Conservation (phyloP, 2,113 vertebrate species). For the Sarotherodon lohbergeri region DNA sequence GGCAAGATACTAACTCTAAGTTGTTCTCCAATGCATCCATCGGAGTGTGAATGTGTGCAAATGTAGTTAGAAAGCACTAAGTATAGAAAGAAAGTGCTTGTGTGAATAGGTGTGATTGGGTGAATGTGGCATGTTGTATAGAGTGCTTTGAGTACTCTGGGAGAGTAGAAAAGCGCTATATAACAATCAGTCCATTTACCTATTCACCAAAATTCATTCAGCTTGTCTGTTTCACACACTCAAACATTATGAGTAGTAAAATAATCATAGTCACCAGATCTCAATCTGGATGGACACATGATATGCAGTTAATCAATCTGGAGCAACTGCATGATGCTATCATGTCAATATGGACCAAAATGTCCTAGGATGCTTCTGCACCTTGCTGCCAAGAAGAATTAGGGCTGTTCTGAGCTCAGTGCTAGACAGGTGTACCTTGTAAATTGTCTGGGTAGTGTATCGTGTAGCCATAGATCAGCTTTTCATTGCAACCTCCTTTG, state of each 20-base stretch:
- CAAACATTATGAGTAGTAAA: background rate
- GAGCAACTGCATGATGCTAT: accelerated
- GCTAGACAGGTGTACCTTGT: background rate
- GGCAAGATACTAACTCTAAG: no score
- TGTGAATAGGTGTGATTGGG: no score
- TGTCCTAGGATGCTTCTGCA: background rate
- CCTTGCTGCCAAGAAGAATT: background rate
- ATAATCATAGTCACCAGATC: background rate
- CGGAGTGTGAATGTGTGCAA: no score
- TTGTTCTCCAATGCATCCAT: no score
- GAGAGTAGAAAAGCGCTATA: no score
- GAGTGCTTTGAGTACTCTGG: no score
- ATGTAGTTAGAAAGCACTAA: no score
- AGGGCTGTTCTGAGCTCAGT: accelerated
- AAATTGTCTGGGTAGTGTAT: background rate
- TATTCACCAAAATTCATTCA: background rate
- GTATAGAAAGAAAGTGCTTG: no score
- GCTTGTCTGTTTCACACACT: background rate
- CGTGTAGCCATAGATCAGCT: background rate
- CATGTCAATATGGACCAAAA: background rate
- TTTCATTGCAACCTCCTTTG: background rate
- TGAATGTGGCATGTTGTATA: no score
- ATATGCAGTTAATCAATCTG: background rate
- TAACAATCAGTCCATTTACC: no score
- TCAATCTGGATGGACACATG: background rate